Evolutionary conservation across 2,113 vertebrate genomes (phyloP), one percentile per base, ranked within the genome.

Genomic region (Anthoscopus minutus): DNA sequence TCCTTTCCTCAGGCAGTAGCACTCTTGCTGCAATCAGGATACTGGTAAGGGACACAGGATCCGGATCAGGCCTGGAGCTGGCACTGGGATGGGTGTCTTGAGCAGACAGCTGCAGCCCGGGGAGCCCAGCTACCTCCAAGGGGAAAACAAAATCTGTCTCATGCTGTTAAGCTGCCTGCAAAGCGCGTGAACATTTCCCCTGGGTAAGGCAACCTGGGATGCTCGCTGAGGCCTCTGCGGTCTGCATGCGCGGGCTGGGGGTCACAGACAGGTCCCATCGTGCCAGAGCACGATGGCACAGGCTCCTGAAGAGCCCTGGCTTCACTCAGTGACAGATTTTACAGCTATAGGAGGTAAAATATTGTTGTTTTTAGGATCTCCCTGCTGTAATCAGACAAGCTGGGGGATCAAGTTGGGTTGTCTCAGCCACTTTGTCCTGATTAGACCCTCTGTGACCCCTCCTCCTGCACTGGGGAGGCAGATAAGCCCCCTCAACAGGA

Each of bases 321-420:
- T 79, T 73, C 45, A 5, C 37, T 94, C 89, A 61, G 56, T 35
- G 88, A 57, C 73, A 88, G 85, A 19, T 88, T 91, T 89, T 50
- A 62, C 58, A 79, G 56, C 66, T 4, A n/a, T n/a, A n/a, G n/a
- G 9, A 1, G 3, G 30, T n/a, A n/a, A n/a, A n/a, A n/a, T n/a
- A n/a, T n/a, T n/a, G n/a, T n/a, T n/a, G n/a, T n/a, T n/a, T n/a
- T n/a, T n/a, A 54, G 67, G 57, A n/a, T 56, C 35, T 91, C 45
- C 33, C 45, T 6, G 0, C 23, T 1, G 15, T 64, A 72, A 37
- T 74, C 10, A 0, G 48, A 47, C 4, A 20, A 11, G 56, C 58
- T 0, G 1, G 42, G 81, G 57, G 53, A 42, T 2, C 10, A 42
- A 81, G 48, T 6, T 3, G 0, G 2, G 0, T 20, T 2, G 2